Conservation (phyloP, 1,140 invertebrate genomes). For the Physella acuta region DNA sequence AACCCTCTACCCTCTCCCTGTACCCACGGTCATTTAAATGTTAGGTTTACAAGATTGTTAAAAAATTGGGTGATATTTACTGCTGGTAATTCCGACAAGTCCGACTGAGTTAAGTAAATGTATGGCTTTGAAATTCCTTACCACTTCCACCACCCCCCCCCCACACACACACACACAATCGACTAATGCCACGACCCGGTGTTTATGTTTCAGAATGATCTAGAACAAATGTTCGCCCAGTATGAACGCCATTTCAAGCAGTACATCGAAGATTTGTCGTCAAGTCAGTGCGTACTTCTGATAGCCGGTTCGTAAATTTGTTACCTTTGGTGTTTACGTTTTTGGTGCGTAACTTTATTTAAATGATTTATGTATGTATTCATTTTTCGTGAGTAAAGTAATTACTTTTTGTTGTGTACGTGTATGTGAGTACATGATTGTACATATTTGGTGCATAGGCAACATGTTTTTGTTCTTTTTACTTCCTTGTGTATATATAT, state of each 20-base stretch:
- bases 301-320: constrained; percentile 33
- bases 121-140: neutral
- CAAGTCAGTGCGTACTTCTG: constrained; percentile 36
- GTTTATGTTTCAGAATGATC: constrained; percentile 27
- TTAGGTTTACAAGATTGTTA: neutral
- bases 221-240: constrained; percentile 34
- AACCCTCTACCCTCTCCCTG: too few relatives aligned
- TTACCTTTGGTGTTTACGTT: neutral
- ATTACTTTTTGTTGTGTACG: neutral
- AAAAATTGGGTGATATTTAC: neutral
- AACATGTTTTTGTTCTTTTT: neutral
- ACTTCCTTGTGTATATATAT: neutral
- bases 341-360: neutral
- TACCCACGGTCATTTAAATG: neutral
- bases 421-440: neutral
- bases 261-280: constrained; percentile 29
- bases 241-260: constrained; percentile 18
- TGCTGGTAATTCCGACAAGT: neutral
- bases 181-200: neutral
- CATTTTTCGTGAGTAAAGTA: neutral
- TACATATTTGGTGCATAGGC: neutral
- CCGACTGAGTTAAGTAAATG: neutral
- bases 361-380: neutral
- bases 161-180: neutral
- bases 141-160: neutral